These are phyloP conservation scores for Ascidia mentula DNA, from an alignment of 23 tunicate genomes.

Conservation along the genomic window DNA sequence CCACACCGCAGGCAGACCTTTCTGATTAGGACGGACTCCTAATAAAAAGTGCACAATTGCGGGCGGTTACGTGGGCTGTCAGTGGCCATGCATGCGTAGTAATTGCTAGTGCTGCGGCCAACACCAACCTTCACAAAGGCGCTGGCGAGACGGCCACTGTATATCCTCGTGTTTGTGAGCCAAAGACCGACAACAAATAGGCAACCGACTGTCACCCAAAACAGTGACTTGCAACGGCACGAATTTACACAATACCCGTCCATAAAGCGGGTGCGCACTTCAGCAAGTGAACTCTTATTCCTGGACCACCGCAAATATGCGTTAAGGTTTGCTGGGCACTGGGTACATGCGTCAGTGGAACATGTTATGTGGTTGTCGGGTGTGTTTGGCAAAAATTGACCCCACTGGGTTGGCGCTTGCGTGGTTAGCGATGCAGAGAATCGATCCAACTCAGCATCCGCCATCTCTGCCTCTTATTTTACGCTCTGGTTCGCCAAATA, in stretches of 20 bases:
- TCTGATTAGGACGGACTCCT: neutral
- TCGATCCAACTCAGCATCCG: no score
- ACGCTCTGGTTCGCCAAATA: conserved; percentile 8
- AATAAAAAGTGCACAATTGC: neutral
- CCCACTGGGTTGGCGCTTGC: neutral
- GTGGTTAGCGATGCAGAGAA: neutral
- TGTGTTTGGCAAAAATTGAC: neutral
- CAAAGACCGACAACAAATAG: neutral
- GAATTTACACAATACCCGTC: neutral
- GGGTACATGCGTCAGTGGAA: neutral
- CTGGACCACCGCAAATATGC: neutral
- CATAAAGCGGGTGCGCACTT: neutral
- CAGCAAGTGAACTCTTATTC: neutral
- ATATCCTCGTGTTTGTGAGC: neutral
- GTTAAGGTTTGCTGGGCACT: no score
- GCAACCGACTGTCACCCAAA: neutral
- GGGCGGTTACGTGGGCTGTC: neutral
- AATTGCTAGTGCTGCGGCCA: neutral
- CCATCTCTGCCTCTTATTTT: no score
- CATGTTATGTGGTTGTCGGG: neutral
- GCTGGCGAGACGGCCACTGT: neutral
- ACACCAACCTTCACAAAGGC: neutral
- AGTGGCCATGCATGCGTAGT: neutral
- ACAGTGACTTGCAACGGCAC: neutral
- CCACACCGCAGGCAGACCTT: neutral